Conservation (phyloP, 2,113 vertebrate genomes). For the Clinocottus analis region DNA sequence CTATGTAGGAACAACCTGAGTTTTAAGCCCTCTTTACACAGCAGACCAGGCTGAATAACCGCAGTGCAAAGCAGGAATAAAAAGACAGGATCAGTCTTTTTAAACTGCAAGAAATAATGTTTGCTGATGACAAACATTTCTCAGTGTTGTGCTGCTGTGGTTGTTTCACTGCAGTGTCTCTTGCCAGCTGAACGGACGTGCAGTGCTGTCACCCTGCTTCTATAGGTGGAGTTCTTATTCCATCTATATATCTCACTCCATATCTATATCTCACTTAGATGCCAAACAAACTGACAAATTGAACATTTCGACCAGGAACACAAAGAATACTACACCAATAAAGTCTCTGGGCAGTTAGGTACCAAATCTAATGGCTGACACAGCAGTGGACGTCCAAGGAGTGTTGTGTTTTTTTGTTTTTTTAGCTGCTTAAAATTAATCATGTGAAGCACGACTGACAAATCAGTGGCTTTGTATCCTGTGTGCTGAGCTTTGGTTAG, state of each 20-base stretch:
- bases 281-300: not conserved
- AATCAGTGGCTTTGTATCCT: not conserved
- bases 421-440: not conserved
- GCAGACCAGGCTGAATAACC: not conserved
- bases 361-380: not conserved
- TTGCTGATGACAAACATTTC: not conserved
- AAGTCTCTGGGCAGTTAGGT: not conserved
- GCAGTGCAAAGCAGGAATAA: slow-evolving; percentile 26
- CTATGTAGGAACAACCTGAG: slow-evolving; percentile 26
- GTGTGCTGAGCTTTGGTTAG: not conserved
- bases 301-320: slow-evolving; percentile 30
- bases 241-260: too few species aligned
- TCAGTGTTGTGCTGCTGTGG: not conserved
- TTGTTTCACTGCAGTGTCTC: slow-evolving; percentile 14
- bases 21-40: slow-evolving; percentile 20
- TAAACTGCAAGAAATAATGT: slow-evolving; percentile 2
- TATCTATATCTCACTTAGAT: too few species aligned
- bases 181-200: slow-evolving; percentile 19
- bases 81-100: not conserved
- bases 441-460: not conserved
- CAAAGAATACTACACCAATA: slow-evolving; percentile 14
- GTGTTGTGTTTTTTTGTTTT: not conserved
- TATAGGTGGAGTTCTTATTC: not conserved
- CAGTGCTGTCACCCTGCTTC: slow-evolving; percentile 34
- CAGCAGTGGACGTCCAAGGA: not conserved